A percentile compares a stretch with the other conserved stretches of the same genome.
These are phyloP conservation scores for Otocyon megalotis DNA, from an alignment of 2,113 vertebrate genomes.

Conservation along the genomic window DNA sequence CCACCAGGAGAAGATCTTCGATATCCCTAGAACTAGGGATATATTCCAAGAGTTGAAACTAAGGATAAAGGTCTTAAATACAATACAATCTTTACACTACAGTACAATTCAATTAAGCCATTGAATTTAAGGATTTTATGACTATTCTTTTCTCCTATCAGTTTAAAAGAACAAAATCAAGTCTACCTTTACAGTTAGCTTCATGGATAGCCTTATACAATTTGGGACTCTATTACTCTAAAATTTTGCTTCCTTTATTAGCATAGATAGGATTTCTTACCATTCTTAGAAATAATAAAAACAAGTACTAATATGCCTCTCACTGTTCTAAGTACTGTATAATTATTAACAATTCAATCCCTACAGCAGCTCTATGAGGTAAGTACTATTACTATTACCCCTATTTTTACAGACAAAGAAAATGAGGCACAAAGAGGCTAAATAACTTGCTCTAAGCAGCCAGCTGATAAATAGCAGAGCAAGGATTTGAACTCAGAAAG, in stretches of 20 bases:
- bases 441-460: neutral
- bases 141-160: neutral
- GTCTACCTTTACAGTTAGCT: neutral
- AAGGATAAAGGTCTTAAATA: neutral
- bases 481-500: neutral
- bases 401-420: neutral
- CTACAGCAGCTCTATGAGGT: neutral
- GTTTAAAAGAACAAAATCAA: neutral
- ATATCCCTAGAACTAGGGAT: neutral
- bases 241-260: conserved; percentile 17
- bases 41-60: neutral
- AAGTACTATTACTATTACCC: neutral
- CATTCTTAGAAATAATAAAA: conserved; percentile 13
- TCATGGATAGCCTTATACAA: neutral
- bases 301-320: neutral
- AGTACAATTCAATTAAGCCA: neutral
- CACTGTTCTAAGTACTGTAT: neutral
- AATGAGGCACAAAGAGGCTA: neutral
- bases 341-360: neutral
- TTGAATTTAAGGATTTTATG: no score
- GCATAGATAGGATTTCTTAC: neutral
- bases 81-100: neutral
- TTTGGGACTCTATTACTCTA: neutral
- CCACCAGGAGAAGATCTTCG: neutral
- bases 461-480: neutral